phyloP scores from a whole-genome alignment of 53 echinoderm and acorn worm species.

The Antedon mediterranea region DNA sequence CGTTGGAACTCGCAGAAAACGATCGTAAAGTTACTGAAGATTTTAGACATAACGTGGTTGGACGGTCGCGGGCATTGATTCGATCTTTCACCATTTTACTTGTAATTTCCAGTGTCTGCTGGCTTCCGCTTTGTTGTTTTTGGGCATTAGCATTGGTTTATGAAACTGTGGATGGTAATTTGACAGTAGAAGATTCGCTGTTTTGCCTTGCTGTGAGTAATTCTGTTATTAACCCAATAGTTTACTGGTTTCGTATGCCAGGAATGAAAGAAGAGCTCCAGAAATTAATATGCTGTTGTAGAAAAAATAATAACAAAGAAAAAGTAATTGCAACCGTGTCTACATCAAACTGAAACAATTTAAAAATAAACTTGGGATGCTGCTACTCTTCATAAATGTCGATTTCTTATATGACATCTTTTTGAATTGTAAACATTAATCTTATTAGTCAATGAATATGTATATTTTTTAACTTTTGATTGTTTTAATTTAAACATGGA shows the following conservation, averaged over 20 bases:
- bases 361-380: no score
- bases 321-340: no score
- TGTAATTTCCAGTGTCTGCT: background rate
- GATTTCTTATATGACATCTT: no score
- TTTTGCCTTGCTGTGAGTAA: background rate
- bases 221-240: background rate
- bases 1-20: background rate
- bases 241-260: background rate
- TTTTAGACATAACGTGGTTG: background rate
- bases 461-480: no score
- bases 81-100: background rate
- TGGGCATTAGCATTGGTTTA: background rate
- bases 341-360: no score
- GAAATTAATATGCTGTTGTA: background rate
- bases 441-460: no score
- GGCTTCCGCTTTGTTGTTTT: background rate
- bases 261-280: background rate
- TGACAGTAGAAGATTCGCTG: background rate
- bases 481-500: no score
- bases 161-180: background rate
- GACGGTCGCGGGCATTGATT: background rate
- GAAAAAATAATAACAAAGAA: no score
- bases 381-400: no score
- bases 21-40: background rate
- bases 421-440: no score